phyloP scores from a whole-genome alignment of 37 sponge, comb jelly and placozoan genomes.

The Spongilla lacustris region DNA sequence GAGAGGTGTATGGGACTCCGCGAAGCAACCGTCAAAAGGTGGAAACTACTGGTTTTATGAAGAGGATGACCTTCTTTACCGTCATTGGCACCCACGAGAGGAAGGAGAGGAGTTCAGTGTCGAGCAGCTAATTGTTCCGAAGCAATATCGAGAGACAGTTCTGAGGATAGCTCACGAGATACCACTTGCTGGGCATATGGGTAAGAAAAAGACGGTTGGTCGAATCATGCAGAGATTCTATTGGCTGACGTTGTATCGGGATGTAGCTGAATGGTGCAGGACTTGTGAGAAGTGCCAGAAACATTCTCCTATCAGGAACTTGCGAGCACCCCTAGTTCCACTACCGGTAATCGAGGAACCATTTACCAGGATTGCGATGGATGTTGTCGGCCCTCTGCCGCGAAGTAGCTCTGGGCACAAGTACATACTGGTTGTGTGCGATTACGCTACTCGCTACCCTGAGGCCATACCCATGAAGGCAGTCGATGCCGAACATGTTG shows the following conservation, averaged over 20 bases:
- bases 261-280: conserved; percentile 36
- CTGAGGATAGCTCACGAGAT: conserved; percentile 12
- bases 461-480: conserved; percentile 47
- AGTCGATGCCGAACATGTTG: conserved; percentile 47
- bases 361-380: conserved; percentile 61
- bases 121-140: too few species aligned
- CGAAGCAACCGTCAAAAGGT: too few species aligned
- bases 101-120: too few species aligned
- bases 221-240: conserved; percentile 42
- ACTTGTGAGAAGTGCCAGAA: conserved; percentile 42
- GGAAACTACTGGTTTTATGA: too few species aligned
- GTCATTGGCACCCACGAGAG: too few species aligned
- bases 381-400: conserved; percentile 61
- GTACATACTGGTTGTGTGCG: conserved; percentile 44
- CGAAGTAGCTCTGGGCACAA: conserved; percentile 18
- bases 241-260: conserved; percentile 52
- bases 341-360: conserved; percentile 45
- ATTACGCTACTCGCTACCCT: conserved; percentile 56
- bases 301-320: neutral
- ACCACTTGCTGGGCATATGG: conserved; percentile 60
- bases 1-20: too few species aligned
- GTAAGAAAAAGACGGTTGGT: conserved; percentile 39
- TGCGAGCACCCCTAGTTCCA: conserved; percentile 45
- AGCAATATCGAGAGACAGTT: too few species aligned
- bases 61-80: too few species aligned